phyloP scores from a whole-genome alignment of 2,888 invertebrate genomes.

The Heliconius sara region DNA sequence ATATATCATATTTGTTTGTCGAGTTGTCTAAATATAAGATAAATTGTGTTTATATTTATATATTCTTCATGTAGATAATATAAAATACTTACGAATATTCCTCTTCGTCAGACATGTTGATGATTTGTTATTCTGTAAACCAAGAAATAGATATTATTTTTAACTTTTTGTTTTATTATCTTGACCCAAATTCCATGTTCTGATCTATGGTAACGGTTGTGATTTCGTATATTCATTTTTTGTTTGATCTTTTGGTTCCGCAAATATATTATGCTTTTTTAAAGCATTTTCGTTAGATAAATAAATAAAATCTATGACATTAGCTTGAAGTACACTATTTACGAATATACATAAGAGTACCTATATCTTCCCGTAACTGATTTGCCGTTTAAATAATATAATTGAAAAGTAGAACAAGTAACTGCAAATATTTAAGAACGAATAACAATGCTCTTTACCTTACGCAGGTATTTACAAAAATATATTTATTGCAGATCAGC shows the following conservation, averaged over 20 bases:
- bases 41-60: not conserved
- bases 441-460: not conserved
- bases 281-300: not conserved
- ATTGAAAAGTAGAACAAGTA: not conserved
- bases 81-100: conserved; percentile 94
- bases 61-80: not conserved
- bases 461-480: no score
- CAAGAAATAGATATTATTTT: conserved; percentile 50
- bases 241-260: not conserved
- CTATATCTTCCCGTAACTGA: not conserved
- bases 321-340: not conserved
- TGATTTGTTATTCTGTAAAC: conserved; percentile 80
- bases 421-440: not conserved
- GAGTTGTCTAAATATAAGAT: not conserved
- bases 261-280: not conserved
- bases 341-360: not conserved
- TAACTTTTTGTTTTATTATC: conserved; percentile 21
- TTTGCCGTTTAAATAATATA: not conserved
- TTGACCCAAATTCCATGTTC: not conserved
- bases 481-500: not conserved
- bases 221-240: not conserved
- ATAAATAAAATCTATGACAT: not conserved
- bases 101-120: conserved; percentile 97
- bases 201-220: not conserved
- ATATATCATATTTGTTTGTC: not conserved